Evolutionary conservation across 2,797 vertebrate genomes (phyloP), one percentile per base, ranked within the genome.

Genomic region (Podargus strigoides): DNA sequence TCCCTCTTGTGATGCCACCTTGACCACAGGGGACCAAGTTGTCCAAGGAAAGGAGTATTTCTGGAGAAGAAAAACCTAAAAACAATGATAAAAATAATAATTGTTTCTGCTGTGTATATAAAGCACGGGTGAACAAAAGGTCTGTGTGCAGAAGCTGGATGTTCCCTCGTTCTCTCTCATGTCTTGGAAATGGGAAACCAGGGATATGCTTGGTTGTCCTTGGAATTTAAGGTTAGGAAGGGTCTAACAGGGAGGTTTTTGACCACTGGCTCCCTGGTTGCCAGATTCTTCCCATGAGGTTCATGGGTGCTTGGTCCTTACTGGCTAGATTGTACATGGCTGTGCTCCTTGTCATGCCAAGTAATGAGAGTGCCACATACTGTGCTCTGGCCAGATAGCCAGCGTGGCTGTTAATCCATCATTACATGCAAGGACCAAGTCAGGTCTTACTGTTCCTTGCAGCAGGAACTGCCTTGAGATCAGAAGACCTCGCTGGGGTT

Each of bases 341-440:
- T 5, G 1, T 41, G n/a, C 32, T 49, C 14, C 0, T 17, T 8
- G 10, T 12, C 3, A 10, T 22, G 24, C 21, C 5, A 14, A 44
- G 23, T 6, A 68, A 12, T 0, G 3, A 46, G 30, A 24, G 18
- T 1, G 0, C n/a, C 42, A 6, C 36, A 3, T 3, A 26, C 3
- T 30, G 24, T 53, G 21, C 34, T 80, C 27, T 55, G 46, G 46
- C 49, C 42, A 41, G 56, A 5, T 1, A 14, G 14, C 3, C 58
- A 50, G 32, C 41, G n/a, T n/a, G 60, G 53, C 36, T 23, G 1
- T 18, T 34, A 46, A 30, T 7, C 44, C 64, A 3, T 10, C 49
- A 0, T 0, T 8, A 6, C 7, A 0, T 8, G 32, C 4, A 8
- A 47, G n/a, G 41, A 9, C 7, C 23, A 36, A 41, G 8, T 21